Evolutionary conservation across 2,113 vertebrate species (phyloP).

Genomic region (Coregonus clupeaformis): DNA sequence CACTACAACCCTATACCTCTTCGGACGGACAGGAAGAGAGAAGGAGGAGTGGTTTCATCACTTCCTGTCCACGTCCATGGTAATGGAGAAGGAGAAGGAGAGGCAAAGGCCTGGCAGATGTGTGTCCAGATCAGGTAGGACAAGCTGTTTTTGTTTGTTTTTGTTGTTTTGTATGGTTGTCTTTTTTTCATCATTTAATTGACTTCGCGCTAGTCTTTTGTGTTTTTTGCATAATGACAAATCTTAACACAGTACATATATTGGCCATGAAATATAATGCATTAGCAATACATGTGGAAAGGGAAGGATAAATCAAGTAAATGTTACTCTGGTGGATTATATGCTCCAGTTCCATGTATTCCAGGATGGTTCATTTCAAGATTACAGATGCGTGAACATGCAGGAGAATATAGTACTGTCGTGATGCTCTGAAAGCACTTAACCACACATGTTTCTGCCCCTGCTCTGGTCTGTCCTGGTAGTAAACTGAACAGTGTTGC

Average conservation of each 20-base stretch:
- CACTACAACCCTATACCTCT: constrained; percentile 75
- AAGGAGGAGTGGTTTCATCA: constrained; percentile 90
- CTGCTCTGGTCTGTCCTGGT: not conserved
- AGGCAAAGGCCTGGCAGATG: constrained; percentile 37
- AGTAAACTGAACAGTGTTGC: too few species aligned
- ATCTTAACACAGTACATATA: too few species aligned
- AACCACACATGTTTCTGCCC: not conserved
- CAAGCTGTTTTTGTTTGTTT: not conserved
- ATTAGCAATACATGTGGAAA: constrained; percentile 31
- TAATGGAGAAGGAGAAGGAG: constrained; percentile 36
- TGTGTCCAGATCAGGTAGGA: constrained; percentile 66
- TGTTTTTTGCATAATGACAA: too few species aligned
- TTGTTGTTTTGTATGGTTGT: not conserved
- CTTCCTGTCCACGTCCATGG: constrained; percentile 68
- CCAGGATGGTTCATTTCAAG: constrained; percentile 35
- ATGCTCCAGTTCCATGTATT: constrained; percentile 52
- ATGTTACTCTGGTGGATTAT: constrained; percentile 61
- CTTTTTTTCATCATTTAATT: too few species aligned
- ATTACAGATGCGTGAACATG: constrained; percentile 3
- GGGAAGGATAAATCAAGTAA: constrained; percentile 14
- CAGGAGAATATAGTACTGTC: not conserved
- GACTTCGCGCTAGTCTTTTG: too few species aligned
- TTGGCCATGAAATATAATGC: constrained; percentile 24
- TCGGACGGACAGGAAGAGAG: constrained; percentile 83
- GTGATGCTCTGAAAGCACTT: not conserved